Conservation (phyloP, 2,113 vertebrate genomes). For the Hippopotamus amphibius region DNA sequence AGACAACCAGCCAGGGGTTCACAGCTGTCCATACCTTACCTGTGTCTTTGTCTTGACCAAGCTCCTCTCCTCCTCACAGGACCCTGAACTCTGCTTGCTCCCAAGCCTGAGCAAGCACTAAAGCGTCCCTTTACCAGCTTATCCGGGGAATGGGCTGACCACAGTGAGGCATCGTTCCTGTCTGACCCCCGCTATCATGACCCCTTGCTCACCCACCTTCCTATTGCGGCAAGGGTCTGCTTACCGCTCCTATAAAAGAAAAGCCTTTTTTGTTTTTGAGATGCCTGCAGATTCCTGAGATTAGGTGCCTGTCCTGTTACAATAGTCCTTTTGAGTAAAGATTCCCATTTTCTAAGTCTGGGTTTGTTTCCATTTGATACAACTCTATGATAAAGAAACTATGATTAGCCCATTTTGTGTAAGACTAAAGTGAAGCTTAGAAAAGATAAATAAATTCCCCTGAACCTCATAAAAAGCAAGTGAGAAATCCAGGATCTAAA, state of each 20-base stretch:
- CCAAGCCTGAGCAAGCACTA: neutral
- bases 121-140: neutral
- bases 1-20: neutral
- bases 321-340: neutral
- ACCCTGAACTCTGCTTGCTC: neutral
- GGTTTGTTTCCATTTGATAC: neutral
- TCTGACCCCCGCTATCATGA: accelerated
- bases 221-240: neutral
- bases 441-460: neutral
- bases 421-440: neutral
- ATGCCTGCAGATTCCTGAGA: neutral
- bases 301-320: neutral
- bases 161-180: neutral
- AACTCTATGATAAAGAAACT: neutral
- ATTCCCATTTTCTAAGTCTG: neutral
- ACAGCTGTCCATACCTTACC: neutral
- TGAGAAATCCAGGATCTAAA: neutral
- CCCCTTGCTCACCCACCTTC: neutral
- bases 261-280: neutral
- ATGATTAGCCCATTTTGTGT: neutral
- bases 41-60: neutral
- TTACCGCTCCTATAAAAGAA: neutral
- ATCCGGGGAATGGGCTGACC: neutral
- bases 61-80: neutral
- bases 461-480: neutral